Evolutionary conservation across 2,113 vertebrate species (phyloP).

Genomic region (Lamprotornis superbus): DNA sequence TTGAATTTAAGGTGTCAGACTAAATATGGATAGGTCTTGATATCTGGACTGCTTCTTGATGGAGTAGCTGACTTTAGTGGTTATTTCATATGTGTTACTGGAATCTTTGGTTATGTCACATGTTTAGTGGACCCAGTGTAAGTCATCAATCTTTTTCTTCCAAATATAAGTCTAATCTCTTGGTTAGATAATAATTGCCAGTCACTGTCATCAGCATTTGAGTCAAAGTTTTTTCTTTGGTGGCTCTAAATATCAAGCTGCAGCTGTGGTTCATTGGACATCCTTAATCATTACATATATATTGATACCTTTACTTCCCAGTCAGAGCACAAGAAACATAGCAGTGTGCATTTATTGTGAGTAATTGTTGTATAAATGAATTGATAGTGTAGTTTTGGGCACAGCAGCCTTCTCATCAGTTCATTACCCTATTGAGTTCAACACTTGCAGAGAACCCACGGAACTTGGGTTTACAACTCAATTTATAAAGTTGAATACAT

Average conservation of each 20-base stretch:
- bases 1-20: neutral
- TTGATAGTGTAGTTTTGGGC: neutral
- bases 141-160: neutral
- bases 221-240: neutral
- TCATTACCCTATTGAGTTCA: neutral
- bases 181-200: neutral
- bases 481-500: neutral
- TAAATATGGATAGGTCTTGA: neutral
- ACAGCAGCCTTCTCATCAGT: neutral
- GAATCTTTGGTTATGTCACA: neutral
- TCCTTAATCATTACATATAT: neutral
- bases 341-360: neutral
- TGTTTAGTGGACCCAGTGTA: neutral
- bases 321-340: neutral
- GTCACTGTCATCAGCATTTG: neutral
- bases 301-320: neutral
- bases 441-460: neutral
- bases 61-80: neutral
- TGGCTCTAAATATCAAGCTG: neutral
- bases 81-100: neutral
- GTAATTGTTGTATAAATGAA: neutral
- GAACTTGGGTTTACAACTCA: neutral
- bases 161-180: neutral
- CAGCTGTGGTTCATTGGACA: neutral
- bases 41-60: neutral